Percentiles rank a stretch among this genome's conserved stretches.
phyloP scores from a whole-genome alignment of 1,140 invertebrate species.

The Lamellibrachia luymesi region DNA sequence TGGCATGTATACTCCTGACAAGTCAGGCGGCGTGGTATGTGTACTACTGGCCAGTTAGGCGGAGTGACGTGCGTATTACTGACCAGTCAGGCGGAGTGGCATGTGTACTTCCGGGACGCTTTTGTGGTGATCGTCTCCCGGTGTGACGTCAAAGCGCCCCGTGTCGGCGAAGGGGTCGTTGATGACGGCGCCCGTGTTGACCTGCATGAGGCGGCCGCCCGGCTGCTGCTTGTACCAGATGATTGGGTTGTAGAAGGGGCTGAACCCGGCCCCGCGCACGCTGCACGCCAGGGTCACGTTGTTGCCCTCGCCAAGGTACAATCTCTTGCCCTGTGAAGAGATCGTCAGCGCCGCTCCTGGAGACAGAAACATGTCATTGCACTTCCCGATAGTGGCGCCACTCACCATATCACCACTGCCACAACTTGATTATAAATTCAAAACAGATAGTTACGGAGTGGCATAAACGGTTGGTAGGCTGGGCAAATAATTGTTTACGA shows the following conservation, averaged over 20 bases:
- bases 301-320: background rate
- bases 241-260: constrained; percentile 1
- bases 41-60: background rate
- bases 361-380: background rate
- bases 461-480: too few relatives aligned
- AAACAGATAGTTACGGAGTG: too few relatives aligned
- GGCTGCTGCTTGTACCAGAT: constrained; percentile 19
- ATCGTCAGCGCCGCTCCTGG: background rate
- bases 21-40: background rate
- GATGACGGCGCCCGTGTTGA: constrained; percentile 18
- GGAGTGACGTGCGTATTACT: background rate
- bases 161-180: constrained; percentile 17
- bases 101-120: background rate
- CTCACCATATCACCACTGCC: too few relatives aligned
- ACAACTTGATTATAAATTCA: too few relatives aligned
- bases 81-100: constrained; percentile 5
- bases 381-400: background rate
- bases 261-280: background rate
- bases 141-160: background rate
- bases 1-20: background rate
- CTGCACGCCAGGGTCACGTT: constrained; percentile 15
- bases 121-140: background rate
- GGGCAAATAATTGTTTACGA: too few relatives aligned
- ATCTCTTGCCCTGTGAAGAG: background rate
- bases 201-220: background rate